Conservation (phyloP, 1,140 invertebrate species). For the Drosophila punjabiensis region DNA sequence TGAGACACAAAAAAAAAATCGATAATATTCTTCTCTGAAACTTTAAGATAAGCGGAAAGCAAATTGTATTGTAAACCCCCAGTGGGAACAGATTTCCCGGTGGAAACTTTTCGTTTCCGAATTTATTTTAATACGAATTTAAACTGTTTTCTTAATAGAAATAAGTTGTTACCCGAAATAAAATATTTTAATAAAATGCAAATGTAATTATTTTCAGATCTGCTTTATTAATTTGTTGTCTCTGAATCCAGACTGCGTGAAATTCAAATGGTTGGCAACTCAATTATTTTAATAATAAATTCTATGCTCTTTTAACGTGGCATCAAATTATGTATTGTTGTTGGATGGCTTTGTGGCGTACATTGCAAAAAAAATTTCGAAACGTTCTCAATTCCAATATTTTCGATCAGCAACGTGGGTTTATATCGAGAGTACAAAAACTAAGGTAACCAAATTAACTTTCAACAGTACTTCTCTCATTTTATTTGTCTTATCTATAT, state of each 20-base stretch:
- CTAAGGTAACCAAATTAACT: too few species aligned
- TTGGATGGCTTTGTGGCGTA: background rate
- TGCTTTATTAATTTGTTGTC: background rate
- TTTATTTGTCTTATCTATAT: too few species aligned
- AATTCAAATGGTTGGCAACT: conserved; percentile 6
- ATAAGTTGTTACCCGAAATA: background rate
- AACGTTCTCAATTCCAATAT: too few species aligned
- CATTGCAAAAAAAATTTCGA: background rate
- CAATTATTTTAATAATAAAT: conserved; percentile 17
- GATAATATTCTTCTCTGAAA: background rate
- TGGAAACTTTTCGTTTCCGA: background rate
- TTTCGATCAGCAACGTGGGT: too few species aligned
- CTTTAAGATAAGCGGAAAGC: background rate
- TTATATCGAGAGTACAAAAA: too few species aligned
- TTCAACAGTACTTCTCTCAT: too few species aligned
- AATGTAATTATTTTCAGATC: conserved; percentile 1
- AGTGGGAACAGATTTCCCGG: background rate
- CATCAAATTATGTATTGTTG: background rate
- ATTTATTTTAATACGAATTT: background rate
- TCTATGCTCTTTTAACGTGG: background rate
- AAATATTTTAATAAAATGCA: conserved; percentile 5
- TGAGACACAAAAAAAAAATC: background rate
- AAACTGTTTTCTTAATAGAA: background rate
- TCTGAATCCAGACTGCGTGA: background rate
- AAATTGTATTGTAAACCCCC: background rate